Base-by-base conservation (phyloP, 1,140 invertebrate species). In the Bombus cullumanus region DNA sequence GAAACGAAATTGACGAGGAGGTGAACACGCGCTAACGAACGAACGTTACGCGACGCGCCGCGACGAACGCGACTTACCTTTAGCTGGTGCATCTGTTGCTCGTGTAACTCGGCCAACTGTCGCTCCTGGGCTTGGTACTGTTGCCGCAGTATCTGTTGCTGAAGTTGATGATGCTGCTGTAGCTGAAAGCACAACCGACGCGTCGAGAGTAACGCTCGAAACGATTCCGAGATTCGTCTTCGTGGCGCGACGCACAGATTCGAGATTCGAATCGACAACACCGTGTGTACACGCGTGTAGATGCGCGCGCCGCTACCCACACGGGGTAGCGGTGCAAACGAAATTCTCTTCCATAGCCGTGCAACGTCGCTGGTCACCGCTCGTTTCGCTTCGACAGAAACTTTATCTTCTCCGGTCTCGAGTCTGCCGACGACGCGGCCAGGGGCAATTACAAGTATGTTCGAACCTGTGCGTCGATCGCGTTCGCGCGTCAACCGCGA, bases 131-230 rank as follows among this genome's bases (percentile, higher is more conserved):
- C 97, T 91, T 98, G 97, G 95, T 98, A 99, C 92, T 98, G 97
- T 92, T 98, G 97, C 75, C 98, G 95, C 75, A 99, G 96, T 87
- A 98, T 97, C 94, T 98, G 98, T 91, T 98, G 98, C 93, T 99
- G 98, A 91, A 98, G 95, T 92, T 98, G 97, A 94, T 98, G 98
- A 89, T 98, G 97, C 95, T 98, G 98, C 96, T 98, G 98, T 93
- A 98, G 95, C 96, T 98, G 96, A 89, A 97, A 97, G 78, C 91
- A 95, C 93, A 95, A 89, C 22, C 94, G 93, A 94, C 76, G 94
- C 83, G 77, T 87, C 62, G 12, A 77, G 25, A 25, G 10, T 73
- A 37, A n/a, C 62, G 34, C 15, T 12, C 41, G 64, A 25, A 72
- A 39, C 62, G 62, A 13, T 22, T 18, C 0, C 47, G 18, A 53